Conservation (phyloP, 2,888 invertebrate species). For the Torymus aiolomorphi region DNA sequence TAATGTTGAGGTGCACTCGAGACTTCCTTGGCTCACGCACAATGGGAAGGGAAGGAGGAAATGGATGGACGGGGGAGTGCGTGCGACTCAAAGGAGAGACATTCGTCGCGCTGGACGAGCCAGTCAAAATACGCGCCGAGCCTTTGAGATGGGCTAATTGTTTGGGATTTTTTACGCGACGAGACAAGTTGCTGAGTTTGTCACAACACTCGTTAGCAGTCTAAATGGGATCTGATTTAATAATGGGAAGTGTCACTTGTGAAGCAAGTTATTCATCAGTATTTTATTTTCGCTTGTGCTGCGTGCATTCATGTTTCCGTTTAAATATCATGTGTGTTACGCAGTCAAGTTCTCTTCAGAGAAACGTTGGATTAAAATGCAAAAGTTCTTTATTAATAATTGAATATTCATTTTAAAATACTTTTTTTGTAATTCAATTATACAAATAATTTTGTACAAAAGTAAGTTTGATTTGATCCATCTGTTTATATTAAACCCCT, state of each 20-base stretch:
- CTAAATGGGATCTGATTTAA: background rate
- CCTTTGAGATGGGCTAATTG: conserved; percentile 23
- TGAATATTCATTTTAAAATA: too few species aligned
- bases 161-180: background rate
- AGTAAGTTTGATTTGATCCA: too few species aligned
- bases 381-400: too few species aligned
- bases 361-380: too few species aligned
- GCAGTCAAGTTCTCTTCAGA: too few species aligned
- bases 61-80: background rate
- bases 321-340: too few species aligned
- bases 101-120: conserved; percentile 27
- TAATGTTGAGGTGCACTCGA: conserved; percentile 24
- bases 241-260: background rate
- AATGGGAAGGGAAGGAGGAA: background rate
- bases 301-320: too few species aligned
- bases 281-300: too few species aligned
- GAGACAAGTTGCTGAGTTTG: conserved; percentile 12
- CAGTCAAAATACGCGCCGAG: conserved; percentile 10
- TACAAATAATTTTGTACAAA: too few species aligned
- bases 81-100: conserved; percentile 4
- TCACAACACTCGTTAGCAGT: conserved; percentile 1
- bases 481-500: too few species aligned
- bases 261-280: background rate
- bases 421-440: too few species aligned
- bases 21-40: conserved; percentile 24